phyloP scores from a whole-genome alignment of 1,140 invertebrate genomes.

The Microplitis mediator region DNA sequence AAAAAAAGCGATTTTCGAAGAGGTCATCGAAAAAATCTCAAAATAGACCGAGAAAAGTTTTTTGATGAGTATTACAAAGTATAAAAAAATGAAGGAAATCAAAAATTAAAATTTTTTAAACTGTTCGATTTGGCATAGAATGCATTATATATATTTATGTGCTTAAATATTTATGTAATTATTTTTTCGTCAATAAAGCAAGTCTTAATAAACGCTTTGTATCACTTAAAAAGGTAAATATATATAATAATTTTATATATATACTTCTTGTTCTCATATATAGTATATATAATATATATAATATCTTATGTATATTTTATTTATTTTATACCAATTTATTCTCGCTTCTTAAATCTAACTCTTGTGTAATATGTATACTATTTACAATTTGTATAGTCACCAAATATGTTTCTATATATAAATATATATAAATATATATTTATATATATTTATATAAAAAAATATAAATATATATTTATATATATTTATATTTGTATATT shows the following conservation, averaged over 20 bases:
- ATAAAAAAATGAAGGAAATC: too few relatives aligned
- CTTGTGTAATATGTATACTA: constrained; percentile 59
- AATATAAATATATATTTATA: neutral
- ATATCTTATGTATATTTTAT: constrained; percentile 60
- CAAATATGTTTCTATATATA: constrained; percentile 32
- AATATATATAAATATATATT: constrained; percentile 31
- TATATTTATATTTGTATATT: constrained; percentile 3
- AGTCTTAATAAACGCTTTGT: constrained; percentile 48
- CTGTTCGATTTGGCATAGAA: too few relatives aligned
- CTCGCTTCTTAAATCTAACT: constrained; percentile 56
- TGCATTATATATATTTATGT: neutral
- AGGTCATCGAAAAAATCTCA: too few relatives aligned
- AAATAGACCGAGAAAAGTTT: too few relatives aligned
- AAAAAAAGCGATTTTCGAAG: too few relatives aligned
- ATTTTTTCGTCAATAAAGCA: constrained; percentile 36
- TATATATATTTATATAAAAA: neutral
- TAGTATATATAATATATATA: constrained; percentile 51
- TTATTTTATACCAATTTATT: constrained; percentile 60
- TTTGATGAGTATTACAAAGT: too few relatives aligned
- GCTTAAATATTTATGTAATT: neutral
- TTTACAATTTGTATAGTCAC: constrained; percentile 51
- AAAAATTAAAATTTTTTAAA: too few relatives aligned
- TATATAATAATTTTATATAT: constrained; percentile 49
- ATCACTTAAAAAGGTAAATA: constrained; percentile 61
- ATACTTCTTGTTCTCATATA: constrained; percentile 43